Evolutionary conservation across 2,797 vertebrate species (phyloP).

Genomic region (Cossypha polioptera): DNA sequence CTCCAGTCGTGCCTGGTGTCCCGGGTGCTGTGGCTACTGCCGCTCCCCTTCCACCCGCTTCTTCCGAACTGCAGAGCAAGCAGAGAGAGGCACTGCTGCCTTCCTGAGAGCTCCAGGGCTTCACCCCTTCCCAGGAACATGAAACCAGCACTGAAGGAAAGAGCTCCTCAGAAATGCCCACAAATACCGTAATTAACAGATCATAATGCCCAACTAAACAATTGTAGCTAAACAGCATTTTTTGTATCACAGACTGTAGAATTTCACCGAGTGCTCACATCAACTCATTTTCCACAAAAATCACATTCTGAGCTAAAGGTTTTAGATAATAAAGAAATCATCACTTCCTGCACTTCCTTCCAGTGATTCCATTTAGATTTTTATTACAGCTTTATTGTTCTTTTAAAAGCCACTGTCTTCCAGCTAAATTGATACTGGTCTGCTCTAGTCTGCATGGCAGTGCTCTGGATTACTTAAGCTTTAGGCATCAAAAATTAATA

Average conservation of each 20-base stretch:
- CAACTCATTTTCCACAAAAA: background rate
- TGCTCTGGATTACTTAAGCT: background rate
- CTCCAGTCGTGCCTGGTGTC: background rate
- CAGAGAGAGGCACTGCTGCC: background rate
- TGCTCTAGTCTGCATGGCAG: background rate
- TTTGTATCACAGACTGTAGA: background rate
- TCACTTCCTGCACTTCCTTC: background rate
- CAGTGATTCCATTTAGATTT: background rate
- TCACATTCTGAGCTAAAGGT: background rate
- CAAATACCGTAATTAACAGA: background rate
- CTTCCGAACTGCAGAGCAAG: constrained; percentile 71
- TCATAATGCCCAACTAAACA: background rate
- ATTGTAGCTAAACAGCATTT: background rate
- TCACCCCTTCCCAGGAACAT: rapidly evolving
- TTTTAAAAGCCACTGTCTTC: background rate
- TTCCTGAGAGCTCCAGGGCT: background rate
- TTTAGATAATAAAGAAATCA: background rate
- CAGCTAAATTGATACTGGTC: background rate
- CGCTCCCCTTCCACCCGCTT: constrained; percentile 78
- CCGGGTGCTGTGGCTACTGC: constrained; percentile 28
- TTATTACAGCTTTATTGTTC: background rate
- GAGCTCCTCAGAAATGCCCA: background rate
- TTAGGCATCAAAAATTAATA: background rate
- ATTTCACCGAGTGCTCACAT: background rate
- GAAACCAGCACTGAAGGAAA: background rate